phyloP scores from a whole-genome alignment of 2,888 invertebrate species.

The Nomada ruficornis region DNA sequence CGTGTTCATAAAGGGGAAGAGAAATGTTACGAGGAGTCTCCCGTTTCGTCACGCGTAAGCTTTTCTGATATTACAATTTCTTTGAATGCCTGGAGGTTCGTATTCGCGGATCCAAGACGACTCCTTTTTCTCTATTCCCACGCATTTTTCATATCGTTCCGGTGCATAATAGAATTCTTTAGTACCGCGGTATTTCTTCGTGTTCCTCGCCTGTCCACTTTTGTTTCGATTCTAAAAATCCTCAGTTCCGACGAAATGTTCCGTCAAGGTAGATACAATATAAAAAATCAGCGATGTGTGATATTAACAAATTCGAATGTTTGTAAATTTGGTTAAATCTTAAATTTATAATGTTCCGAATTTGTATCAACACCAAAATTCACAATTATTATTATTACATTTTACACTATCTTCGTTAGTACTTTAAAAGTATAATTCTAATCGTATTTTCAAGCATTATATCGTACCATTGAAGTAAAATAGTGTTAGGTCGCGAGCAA shows the following conservation, averaged over 20 bases:
- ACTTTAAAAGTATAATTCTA: no score
- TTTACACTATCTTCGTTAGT: no score
- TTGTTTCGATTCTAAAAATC: neutral
- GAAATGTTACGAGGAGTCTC: neutral
- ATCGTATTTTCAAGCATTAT: no score
- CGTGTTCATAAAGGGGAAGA: neutral
- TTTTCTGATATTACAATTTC: constrained; percentile 58
- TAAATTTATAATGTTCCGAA: no score
- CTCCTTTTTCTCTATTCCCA: neutral
- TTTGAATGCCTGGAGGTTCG: constrained; percentile 28
- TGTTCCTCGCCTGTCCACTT: neutral
- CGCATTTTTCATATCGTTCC: constrained; percentile 31
- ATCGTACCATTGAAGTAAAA: neutral
- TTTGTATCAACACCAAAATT: no score
- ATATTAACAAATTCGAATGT: no score
- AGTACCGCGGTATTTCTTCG: neutral
- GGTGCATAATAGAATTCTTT: constrained; percentile 18
- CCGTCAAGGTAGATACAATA: no score
- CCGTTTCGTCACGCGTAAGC: constrained; percentile 20
- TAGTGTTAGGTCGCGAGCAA: neutral
- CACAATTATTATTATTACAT: no score
- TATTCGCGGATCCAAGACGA: constrained; percentile 6
- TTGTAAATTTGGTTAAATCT: no score
- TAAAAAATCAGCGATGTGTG: no score
- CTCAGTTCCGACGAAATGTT: neutral